phyloP scores from a whole-genome alignment of 2,888 invertebrate species.

The Pterostichus madidus region DNA sequence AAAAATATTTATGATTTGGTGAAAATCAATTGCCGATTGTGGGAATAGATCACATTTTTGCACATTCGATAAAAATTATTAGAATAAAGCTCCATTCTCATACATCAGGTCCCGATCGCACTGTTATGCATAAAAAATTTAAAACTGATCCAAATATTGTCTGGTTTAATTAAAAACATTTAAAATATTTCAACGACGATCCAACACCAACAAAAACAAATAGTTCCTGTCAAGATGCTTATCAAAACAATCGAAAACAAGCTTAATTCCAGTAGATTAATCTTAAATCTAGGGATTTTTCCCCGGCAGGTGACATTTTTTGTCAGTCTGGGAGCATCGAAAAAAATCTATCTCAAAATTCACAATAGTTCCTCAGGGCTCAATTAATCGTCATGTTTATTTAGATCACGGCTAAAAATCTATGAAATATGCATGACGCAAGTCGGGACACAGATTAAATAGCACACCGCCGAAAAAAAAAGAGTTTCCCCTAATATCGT shows the following conservation, averaged over 20 bases:
- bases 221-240: conserved; percentile 41
- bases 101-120: too few species aligned
- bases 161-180: conserved; percentile 8
- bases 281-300: conserved; percentile 41
- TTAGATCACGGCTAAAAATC: conserved; percentile 67
- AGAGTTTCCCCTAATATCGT: conserved; percentile 55
- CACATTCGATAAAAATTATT: too few species aligned
- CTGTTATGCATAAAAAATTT: neutral
- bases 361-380: conserved; percentile 63
- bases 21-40: too few species aligned
- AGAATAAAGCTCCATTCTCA: too few species aligned
- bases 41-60: too few species aligned
- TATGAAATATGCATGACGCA: conserved; percentile 67
- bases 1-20: too few species aligned
- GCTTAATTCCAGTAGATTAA: conserved; percentile 43
- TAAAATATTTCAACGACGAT: conserved; percentile 5
- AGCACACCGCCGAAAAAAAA: conserved; percentile 57
- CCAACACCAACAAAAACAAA: conserved; percentile 14
- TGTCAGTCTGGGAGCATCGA: conserved; percentile 32
- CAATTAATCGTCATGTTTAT: conserved; percentile 67
- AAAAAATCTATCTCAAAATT: conserved; percentile 56
- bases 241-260: conserved; percentile 45
- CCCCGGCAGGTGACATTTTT: conserved; percentile 44
- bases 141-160: neutral
- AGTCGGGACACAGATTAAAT: conserved; percentile 65